Base-by-base conservation (phyloP, 2,888 invertebrate species). In the Orthonevra nobilis region DNA sequence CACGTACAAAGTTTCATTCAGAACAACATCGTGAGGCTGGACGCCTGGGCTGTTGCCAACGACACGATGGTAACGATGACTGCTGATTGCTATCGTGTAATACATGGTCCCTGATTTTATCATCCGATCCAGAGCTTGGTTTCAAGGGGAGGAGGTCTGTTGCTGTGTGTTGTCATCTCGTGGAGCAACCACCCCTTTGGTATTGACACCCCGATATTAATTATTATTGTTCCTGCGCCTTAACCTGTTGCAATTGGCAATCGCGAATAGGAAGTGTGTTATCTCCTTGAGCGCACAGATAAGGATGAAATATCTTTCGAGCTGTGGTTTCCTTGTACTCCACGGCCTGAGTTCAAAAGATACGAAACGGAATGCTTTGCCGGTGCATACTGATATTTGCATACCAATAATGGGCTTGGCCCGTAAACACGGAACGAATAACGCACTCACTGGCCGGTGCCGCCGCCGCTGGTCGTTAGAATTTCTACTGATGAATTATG, bases 31-130 rank as follows among this genome's bases (percentile, higher is more conserved):
- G 1, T 14, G n/a, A 14, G 15, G 14, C n/a, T n/a, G 9, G 12
- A 19, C n/a, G n/a, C 28, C 17, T 52, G 42, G 23, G 34, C 14
- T 61, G 48, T 58, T 44, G 32, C 23, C 50, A 46, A 44, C 23
- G 3, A 23, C 5, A n/a, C 70, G 66, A 73, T 79, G 64, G 66
- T 54, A 34, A 66, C 58, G 73, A 69, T 73, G 74, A 68, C 74
- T 73, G 81, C 68, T 68, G 81, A 81, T 81, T 74, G 26, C 61
- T 81, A 81, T 81, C 81, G 30, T 73, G 79, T 81, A 73, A 81
- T 73, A 73, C 79, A 81, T 81, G 63, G 81, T 58, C 63, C 68
- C 40, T 58, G 81, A 81, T 81, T 38, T 56, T 58, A 81, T 81
- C 81, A 60, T 32, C 48, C 23, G 79, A 74, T 54, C 36, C 38